A percentile compares a stretch with the other conserved stretches of the same genome.
phyloP scores from a whole-genome alignment of 2,113 vertebrate species.

The Heterochromis multidens region DNA sequence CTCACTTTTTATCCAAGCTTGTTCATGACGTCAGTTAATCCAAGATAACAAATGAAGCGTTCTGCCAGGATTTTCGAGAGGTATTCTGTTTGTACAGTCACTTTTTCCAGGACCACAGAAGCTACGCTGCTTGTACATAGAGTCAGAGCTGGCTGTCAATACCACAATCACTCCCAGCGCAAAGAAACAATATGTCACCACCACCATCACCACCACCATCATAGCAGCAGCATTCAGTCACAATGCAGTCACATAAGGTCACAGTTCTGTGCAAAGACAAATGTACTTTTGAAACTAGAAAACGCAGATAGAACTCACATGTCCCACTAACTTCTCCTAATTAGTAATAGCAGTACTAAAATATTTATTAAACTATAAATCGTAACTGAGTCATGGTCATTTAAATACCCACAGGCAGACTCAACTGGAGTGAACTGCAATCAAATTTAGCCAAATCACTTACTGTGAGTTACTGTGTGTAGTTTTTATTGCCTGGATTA shows the following conservation, averaged over 20 bases:
- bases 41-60: background rate
- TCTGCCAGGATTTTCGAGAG: constrained; percentile 1
- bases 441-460: background rate
- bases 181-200: constrained; percentile 11
- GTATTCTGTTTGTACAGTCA: constrained; percentile 9
- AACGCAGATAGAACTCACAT: background rate
- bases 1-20: background rate
- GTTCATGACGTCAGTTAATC: constrained; percentile 2
- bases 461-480: background rate
- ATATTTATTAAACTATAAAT: background rate
- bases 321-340: background rate
- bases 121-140: background rate
- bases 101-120: constrained; percentile 17
- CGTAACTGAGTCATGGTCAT: background rate
- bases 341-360: background rate
- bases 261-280: background rate
- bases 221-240: background rate
- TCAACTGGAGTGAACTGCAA: background rate
- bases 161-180: background rate
- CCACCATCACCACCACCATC: background rate
- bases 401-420: background rate
- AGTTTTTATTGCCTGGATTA: background rate
- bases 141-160: constrained; percentile 15
- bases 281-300: background rate
- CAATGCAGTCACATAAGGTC: background rate